These are phyloP conservation scores for Petrolisthes manimaculis DNA, from an alignment of 2,888 invertebrate species.

Conservation along the genomic window DNA sequence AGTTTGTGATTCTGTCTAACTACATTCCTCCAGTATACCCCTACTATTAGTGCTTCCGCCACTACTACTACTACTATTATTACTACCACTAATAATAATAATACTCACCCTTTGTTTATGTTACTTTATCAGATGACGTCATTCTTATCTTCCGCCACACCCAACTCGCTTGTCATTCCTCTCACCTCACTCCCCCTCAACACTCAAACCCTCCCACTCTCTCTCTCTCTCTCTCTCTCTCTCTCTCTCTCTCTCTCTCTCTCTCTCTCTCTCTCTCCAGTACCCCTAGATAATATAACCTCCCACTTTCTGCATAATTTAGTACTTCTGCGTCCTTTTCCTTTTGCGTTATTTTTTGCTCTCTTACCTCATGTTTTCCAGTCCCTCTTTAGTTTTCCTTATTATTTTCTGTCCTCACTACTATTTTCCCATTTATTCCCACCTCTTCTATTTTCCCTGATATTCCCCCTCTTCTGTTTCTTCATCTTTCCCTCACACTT, in stretches of 20 bases:
- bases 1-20: too few species aligned
- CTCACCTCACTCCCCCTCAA: not conserved
- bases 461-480: too few species aligned
- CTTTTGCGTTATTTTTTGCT: not conserved
- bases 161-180: not conserved
- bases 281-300: not conserved
- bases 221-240: conserved; percentile 15
- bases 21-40: too few species aligned
- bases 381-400: not conserved
- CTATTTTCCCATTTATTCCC: too few species aligned
- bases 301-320: too few species aligned
- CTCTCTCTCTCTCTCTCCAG: conserved; percentile 17
- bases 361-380: not conserved
- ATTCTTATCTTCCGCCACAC: not conserved
- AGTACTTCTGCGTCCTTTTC: too few species aligned
- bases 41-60: too few species aligned
- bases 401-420: not conserved
- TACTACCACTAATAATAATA: too few species aligned
- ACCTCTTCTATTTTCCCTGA: too few species aligned
- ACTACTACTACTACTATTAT: too few species aligned
- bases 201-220: not conserved
- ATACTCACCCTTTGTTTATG: not conserved
- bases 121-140: not conserved
- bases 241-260: not conserved
- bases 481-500: too few species aligned